Evolutionary conservation across 2,797 vertebrate species (phyloP).

Genomic region (Spinibarbus caldwelli): DNA sequence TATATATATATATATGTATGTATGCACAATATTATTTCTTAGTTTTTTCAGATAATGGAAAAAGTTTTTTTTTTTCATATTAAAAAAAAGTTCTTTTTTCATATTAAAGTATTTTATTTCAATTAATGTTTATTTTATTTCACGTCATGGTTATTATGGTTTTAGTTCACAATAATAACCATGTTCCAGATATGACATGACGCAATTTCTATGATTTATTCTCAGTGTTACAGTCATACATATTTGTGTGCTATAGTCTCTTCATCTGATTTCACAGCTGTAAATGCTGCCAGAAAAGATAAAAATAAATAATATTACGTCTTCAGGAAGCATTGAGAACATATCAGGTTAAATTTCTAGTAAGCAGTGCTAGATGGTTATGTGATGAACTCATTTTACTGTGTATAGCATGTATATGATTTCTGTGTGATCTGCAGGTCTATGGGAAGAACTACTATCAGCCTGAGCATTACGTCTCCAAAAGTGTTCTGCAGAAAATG

Average conservation of each 20-base stretch:
- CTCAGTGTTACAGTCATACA: neutral
- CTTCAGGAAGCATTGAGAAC: neutral
- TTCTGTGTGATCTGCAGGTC: constrained; percentile 73
- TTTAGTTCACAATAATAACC: neutral
- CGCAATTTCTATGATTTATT: neutral
- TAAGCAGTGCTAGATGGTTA: neutral
- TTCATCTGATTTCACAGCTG: neutral
- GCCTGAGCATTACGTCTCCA: constrained; percentile 87
- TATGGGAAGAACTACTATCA: constrained; percentile 83
- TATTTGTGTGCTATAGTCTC: neutral
- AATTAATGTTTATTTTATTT: too few relatives aligned
- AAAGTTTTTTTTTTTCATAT: too few relatives aligned
- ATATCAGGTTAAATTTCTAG: neutral
- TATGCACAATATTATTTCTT: too few relatives aligned
- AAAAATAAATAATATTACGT: neutral
- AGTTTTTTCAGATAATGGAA: too few relatives aligned
- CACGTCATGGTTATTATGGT: too few relatives aligned
- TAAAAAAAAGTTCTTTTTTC: too few relatives aligned
- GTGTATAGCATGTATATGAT: neutral
- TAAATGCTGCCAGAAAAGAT: neutral
- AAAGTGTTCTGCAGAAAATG: constrained; percentile 84
- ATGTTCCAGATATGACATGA: neutral
- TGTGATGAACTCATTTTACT: neutral
- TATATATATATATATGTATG: too few relatives aligned
- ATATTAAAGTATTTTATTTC: neutral